Conservation (phyloP, 2,888 invertebrate genomes). For the Tortrix viridana region DNA sequence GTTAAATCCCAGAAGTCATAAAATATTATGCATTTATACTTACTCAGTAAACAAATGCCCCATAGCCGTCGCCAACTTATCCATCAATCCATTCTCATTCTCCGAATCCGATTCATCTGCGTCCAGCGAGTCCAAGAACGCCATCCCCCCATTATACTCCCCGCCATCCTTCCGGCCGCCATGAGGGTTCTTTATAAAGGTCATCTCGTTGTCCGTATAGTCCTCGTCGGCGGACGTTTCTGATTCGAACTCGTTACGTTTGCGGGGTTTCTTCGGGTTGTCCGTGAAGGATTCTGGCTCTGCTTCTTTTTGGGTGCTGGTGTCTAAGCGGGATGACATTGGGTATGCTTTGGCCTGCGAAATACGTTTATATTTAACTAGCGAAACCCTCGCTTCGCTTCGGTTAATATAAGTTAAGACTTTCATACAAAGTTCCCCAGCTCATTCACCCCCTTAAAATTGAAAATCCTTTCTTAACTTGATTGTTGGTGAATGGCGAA, state of each 20-base stretch:
- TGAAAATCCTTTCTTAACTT: too few species aligned
- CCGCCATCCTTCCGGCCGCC: slow-evolving; percentile 63
- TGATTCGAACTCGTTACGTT: slow-evolving; percentile 76
- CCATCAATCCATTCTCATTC: slow-evolving; percentile 88
- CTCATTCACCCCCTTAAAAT: too few species aligned
- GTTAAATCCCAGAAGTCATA: too few species aligned
- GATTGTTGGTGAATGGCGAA: too few species aligned
- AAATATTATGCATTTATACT: slow-evolving; percentile 47
- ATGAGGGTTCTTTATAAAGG: slow-evolving; percentile 80
- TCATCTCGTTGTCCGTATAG: slow-evolving; percentile 85
- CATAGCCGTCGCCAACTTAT: slow-evolving; percentile 89
- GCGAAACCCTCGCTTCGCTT: too few species aligned
- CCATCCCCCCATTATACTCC: slow-evolving; percentile 74
- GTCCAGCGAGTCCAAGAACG: slow-evolving; percentile 78
- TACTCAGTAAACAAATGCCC: slow-evolving; percentile 91
- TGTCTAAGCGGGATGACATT: slow-evolving; percentile 74
- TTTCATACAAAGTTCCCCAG: too few species aligned
- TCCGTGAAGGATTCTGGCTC: slow-evolving; percentile 56
- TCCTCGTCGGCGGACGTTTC: slow-evolving; percentile 85
- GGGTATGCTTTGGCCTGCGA: slow-evolving; percentile 84
- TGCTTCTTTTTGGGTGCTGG: slow-evolving; percentile 55
- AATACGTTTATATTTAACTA: neutral
- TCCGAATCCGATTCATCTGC: slow-evolving; percentile 90
- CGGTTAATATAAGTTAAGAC: too few species aligned
- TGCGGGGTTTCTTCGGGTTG: slow-evolving; percentile 57